Base-by-base conservation (phyloP, 2,113 vertebrate genomes). In the Chaetops frenatus region DNA sequence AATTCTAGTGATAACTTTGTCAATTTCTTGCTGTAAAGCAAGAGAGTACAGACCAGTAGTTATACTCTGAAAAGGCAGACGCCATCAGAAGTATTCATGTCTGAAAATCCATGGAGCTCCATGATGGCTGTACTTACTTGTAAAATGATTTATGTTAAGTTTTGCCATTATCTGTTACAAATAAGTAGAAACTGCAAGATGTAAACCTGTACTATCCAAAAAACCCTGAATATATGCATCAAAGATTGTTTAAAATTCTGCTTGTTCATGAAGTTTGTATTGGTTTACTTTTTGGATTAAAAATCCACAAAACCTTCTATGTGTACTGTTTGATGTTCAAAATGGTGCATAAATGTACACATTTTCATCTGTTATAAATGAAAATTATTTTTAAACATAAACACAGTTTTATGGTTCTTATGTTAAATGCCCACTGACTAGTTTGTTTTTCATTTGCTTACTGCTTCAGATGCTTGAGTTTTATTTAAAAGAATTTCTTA, bases 241-340 rank as follows among this genome's bases (percentile, higher is more conserved):
- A 61, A 84, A 96, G 57, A 77, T 96, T 97, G 79, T 97, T 98
- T 83, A 73, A 95, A 94, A 93, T 97, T 96, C 81, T 90, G 81
- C 82, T 97, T 92, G 94, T 95, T 97, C 87, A 77, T 95, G n/a
- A 96, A 92, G 97, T 97, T 96, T 97, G 53, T 97, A 81, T 97
- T 95, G 80, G 90, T 97, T 97, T 97, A 79, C 66, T 58, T 95
- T 83, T 71, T 83, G 78, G 35, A 65, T 90, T 86, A 90, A 78
- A 92, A 92, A 69, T 82, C 28, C 71, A 48, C 84, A 74, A 61
- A 72, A 81, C 73, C 81, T 90, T 97, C 93, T 76, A 5, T 94
- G 95, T 97, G 91, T 97, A 89, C 84, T 96, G 92, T 97, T 96
- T 91, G 92, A 97, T 97, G 96, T 98, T 98, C 94, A 96, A 98